These are phyloP conservation scores for Pimpla rufipes DNA, from an alignment of 2,888 invertebrate genomes.

Conservation along the genomic window DNA sequence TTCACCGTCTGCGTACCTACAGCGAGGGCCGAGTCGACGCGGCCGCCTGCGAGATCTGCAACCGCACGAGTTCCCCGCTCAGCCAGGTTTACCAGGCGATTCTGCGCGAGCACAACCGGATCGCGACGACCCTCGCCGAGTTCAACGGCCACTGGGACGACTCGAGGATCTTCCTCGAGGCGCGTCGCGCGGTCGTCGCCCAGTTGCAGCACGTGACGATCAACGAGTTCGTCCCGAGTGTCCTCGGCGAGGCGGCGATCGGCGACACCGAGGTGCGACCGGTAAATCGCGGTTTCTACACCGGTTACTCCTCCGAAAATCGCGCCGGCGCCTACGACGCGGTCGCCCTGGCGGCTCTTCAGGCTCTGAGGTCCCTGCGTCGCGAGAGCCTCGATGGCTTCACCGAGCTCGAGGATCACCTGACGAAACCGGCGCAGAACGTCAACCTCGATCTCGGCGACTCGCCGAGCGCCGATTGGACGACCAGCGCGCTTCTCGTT, in stretches of 20 bases:
- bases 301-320: conserved; percentile 93
- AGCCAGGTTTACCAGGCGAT: conserved; percentile 91
- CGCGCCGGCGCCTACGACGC: conserved; percentile 93
- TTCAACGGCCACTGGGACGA: conserved; percentile 94
- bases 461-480: conserved; percentile 80
- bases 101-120: conserved; percentile 92
- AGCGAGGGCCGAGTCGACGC: conserved; percentile 90
- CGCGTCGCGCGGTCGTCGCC: conserved; percentile 91
- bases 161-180: conserved; percentile 91
- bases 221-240: conserved; percentile 93
- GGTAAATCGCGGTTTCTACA: conserved; percentile 90
- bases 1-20: conserved; percentile 90
- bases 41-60: conserved; percentile 88
- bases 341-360: conserved; percentile 91
- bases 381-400: conserved; percentile 87
- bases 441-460: conserved; percentile 87
- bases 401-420: conserved; percentile 87
- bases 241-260: conserved; percentile 90
- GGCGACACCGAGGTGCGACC: conserved; percentile 88
- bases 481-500: conserved; percentile 85
- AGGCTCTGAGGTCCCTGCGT: conserved; percentile 92
- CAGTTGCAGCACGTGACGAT: conserved; percentile 94
- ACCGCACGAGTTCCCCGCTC: conserved; percentile 87
- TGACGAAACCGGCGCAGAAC: conserved; percentile 88
- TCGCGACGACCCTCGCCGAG: conserved; percentile 90